Evolutionary conservation across 2,888 invertebrate genomes (phyloP).

Genomic region (Pterobdella sp.): DNA sequence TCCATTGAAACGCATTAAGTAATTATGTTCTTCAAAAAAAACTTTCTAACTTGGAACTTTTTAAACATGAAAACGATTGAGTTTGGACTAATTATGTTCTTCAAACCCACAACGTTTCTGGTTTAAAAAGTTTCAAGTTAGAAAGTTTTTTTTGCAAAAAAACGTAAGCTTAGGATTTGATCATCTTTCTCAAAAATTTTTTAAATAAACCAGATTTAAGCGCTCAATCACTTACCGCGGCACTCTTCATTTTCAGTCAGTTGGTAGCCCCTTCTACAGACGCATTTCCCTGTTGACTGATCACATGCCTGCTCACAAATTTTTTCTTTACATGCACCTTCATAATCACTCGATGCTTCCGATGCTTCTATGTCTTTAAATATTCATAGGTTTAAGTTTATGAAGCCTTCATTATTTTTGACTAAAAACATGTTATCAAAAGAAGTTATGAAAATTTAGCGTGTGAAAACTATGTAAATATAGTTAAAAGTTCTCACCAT

Average conservation of each 20-base stretch:
- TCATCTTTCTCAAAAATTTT: not conserved
- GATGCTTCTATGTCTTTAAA: conserved; percentile 35
- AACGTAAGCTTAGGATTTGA: not conserved
- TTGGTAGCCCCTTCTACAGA: conserved; percentile 36
- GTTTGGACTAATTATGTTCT: too few relatives aligned
- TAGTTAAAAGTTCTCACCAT: conserved; percentile 31
- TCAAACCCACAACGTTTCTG: too few relatives aligned
- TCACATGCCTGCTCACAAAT: conserved; percentile 37
- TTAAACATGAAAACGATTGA: too few relatives aligned
- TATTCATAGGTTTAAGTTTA: not conserved
- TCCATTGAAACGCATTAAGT: too few relatives aligned
- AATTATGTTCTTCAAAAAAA: too few relatives aligned
- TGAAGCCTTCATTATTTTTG: too few relatives aligned
- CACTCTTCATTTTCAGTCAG: conserved; percentile 34
- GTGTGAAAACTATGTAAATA: not conserved
- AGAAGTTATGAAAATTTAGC: not conserved
- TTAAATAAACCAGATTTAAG: not conserved
- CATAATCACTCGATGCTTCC: conserved; percentile 18
- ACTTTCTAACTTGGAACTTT: too few relatives aligned
- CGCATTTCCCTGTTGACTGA: conserved; percentile 35
- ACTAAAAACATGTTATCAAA: not conserved
- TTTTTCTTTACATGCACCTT: conserved; percentile 30
- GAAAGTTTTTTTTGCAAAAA: not conserved
- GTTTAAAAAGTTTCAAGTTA: too few relatives aligned
- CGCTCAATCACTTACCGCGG: conserved; percentile 32